Evolutionary conservation across 1,140 invertebrate genomes (phyloP), one percentile per base, ranked within the genome.

Genomic region (Magallana angulata): DNA sequence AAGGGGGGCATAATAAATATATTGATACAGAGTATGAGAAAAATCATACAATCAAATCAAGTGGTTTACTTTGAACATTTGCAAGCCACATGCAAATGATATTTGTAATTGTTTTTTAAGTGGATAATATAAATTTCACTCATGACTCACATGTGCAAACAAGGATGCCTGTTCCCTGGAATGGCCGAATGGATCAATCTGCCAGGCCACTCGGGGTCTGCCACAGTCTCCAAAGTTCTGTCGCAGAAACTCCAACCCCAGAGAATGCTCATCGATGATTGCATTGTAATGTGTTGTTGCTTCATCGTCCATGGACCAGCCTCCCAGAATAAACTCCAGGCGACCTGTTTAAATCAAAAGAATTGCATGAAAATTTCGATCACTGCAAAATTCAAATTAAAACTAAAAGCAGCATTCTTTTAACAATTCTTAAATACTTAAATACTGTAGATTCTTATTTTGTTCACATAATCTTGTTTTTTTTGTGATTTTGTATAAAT

Each of bases 251-350:
- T 95, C 91, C 57, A 96, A 93, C 24, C 96, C 96, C 0, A 96
- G 90, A n/a, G 96, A 96, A 92, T 98, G 98, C 94, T 99, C 98
- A 95, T 99, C 98, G 30, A 99, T 97, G 7, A 98, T 97, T 76
- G 97, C 98, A 88, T 97, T 97, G 94, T 99, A 99, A 93, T 99
- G 97, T 0, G 97, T 96, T 0, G 96, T 96, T 0, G 98, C 98
- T 93, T 99, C 98, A 93, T 99, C 98, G 94, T 99, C 98, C 98
- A 98, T 98, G 88, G 96, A 97, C 97, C 97, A 98, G 0, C 96
- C 98, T 90, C 96, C 98, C 7, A 93, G 93, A 71, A 96, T 97
- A 85, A 99, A 97, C 95, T 99, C 97, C 18, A 99, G 94, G 88
- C 97, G 96, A 0, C 94, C 93, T 93, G 82, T 48, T 18, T 5